phyloP scores from a whole-genome alignment of 2,113 vertebrate genomes.

The Poicephalus gulielmi region DNA sequence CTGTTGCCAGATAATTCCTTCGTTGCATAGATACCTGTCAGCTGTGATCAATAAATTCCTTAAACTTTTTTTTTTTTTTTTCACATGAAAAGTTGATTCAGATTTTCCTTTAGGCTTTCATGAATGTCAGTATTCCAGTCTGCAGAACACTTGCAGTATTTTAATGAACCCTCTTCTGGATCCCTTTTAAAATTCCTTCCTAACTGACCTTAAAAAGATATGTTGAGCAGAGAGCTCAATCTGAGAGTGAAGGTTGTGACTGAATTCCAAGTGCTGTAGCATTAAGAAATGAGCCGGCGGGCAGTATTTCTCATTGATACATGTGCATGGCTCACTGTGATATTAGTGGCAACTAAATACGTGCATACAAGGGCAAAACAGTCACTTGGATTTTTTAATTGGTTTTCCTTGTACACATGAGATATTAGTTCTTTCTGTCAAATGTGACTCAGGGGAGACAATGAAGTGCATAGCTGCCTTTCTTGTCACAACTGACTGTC shows the following conservation, averaged over 20 bases:
- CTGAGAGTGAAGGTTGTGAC: neutral
- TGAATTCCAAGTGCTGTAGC: neutral
- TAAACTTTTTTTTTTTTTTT: neutral
- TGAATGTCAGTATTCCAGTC: neutral
- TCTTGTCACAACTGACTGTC: neutral
- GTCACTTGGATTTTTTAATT: neutral
- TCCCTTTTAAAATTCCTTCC: neutral
- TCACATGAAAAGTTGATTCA: neutral
- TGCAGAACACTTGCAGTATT: neutral
- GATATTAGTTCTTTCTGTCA: neutral
- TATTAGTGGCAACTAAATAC: neutral
- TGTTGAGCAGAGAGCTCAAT: neutral
- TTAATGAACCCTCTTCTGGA: neutral
- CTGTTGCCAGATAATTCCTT: neutral
- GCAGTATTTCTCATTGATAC: neutral
- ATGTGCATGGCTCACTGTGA: neutral
- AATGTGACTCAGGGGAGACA: neutral
- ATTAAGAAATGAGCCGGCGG: accelerated
- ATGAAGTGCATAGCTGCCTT: neutral
- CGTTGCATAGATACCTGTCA: neutral
- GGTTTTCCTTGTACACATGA: neutral
- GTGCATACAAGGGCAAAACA: neutral
- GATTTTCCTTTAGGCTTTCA: neutral
- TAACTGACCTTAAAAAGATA: neutral
- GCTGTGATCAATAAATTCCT: neutral